Evolutionary conservation across 2,113 vertebrate species (phyloP).

Genomic region (Silurus asotus): DNA sequence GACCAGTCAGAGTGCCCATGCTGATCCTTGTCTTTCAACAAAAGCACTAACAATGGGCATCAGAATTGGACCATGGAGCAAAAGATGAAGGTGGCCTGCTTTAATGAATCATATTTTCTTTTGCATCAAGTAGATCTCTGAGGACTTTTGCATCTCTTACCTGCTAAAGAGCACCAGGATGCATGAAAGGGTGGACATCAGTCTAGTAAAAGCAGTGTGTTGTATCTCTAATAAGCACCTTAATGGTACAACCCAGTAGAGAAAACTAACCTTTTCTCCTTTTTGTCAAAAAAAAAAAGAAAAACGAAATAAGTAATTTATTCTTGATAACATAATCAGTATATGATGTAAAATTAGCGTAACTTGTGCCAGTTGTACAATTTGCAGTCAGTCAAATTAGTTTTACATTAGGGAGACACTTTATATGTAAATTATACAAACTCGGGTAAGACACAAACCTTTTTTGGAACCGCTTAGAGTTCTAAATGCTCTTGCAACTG

Average conservation of each 20-base stretch:
- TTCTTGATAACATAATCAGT: neutral
- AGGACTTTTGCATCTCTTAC: too few relatives aligned
- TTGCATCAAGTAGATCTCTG: too few relatives aligned
- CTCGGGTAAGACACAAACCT: neutral
- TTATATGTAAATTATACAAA: neutral
- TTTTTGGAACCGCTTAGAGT: neutral
- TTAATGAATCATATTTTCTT: too few relatives aligned
- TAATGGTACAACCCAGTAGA: too few relatives aligned
- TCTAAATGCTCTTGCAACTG: neutral
- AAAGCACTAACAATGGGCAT: too few relatives aligned
- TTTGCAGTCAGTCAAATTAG: neutral
- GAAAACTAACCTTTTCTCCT: neutral
- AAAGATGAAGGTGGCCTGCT: too few relatives aligned
- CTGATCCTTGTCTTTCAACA: too few relatives aligned
- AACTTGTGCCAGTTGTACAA: neutral
- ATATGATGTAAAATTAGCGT: neutral
- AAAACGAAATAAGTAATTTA: neutral
- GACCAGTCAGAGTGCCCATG: too few relatives aligned
- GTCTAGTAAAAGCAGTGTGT: neutral
- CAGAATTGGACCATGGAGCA: too few relatives aligned
- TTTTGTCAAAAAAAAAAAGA: neutral
- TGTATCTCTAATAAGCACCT: neutral
- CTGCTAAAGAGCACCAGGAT: too few relatives aligned
- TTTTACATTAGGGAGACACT: neutral
- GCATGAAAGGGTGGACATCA: too few relatives aligned